Percentiles rank a stretch among this genome's conserved stretches.
Evolutionary conservation across 2,113 vertebrate species (phyloP).

Genomic region (Coptodon bakossiorum): DNA sequence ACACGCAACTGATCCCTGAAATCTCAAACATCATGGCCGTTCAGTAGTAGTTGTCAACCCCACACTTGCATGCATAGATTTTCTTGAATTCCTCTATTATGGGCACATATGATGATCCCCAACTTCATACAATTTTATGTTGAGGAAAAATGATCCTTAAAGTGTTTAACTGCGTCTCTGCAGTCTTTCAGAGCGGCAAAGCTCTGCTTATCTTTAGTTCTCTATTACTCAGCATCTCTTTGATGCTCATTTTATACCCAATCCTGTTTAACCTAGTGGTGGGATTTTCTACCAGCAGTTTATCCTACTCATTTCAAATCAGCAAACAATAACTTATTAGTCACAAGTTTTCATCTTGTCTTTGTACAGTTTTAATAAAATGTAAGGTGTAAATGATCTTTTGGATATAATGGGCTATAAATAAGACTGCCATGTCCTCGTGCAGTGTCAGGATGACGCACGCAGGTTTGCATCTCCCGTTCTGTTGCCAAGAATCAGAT

Average conservation of each 20-base stretch:
- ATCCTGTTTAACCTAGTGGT: background rate
- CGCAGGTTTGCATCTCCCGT: constrained; percentile 43
- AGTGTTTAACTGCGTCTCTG: background rate
- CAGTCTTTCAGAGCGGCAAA: background rate
- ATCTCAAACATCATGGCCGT: background rate
- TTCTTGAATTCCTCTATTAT: background rate
- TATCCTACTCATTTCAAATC: background rate
- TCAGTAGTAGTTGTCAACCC: background rate
- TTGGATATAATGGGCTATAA: background rate
- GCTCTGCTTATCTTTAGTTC: background rate
- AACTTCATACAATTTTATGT: background rate
- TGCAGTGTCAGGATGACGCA: constrained; percentile 72
- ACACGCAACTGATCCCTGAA: background rate
- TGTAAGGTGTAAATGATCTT: background rate
- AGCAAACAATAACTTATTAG: background rate
- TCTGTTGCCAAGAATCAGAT: background rate
- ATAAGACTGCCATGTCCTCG: constrained; percentile 71
- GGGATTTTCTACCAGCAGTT: background rate
- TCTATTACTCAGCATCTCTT: background rate
- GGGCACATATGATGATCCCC: background rate
- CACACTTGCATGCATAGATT: background rate
- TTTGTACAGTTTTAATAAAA: background rate
- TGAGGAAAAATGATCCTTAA: background rate
- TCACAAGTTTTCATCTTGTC: background rate
- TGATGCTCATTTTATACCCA: background rate